These are phyloP conservation scores for Sebastes flavidus DNA, from an alignment of 2,797 vertebrate genomes.

Conservation along the genomic window DNA sequence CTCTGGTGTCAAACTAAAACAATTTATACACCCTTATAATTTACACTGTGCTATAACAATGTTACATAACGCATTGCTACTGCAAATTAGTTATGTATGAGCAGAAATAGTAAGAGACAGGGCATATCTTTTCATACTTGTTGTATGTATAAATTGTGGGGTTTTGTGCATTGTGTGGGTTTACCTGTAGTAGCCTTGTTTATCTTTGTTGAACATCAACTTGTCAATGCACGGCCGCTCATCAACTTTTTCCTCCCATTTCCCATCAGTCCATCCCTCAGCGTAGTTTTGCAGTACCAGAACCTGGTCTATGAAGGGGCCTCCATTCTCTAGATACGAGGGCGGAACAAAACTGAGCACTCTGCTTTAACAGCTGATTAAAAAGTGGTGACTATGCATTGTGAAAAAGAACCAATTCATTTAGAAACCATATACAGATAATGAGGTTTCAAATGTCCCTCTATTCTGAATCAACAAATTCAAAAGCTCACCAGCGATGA, in stretches of 20 bases:
- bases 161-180: not conserved
- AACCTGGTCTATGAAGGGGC: conserved; percentile 94
- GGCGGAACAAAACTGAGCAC: not conserved
- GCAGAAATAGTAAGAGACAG: not conserved
- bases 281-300: conserved; percentile 92
- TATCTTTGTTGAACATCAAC: conserved; percentile 90
- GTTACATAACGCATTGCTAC: not conserved
- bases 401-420: not conserved
- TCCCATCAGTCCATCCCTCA: conserved; percentile 95
- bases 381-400: not conserved
- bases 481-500: conserved; percentile 88
- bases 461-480: not conserved
- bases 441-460: not conserved
- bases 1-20: not conserved
- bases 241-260: conserved; percentile 97
- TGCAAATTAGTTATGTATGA: not conserved
- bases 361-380: not conserved
- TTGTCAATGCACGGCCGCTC: conserved; percentile 91
- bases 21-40: not conserved
- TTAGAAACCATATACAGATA: not conserved
- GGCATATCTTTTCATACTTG: not conserved
- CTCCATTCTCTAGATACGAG: conserved; percentile 88
- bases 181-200: conserved; percentile 94
- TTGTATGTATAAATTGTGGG: not conserved
- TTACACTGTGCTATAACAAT: not conserved